These are phyloP conservation scores for Cyprinodon tularosa DNA, from an alignment of 2,113 vertebrate species.

Conservation along the genomic window DNA sequence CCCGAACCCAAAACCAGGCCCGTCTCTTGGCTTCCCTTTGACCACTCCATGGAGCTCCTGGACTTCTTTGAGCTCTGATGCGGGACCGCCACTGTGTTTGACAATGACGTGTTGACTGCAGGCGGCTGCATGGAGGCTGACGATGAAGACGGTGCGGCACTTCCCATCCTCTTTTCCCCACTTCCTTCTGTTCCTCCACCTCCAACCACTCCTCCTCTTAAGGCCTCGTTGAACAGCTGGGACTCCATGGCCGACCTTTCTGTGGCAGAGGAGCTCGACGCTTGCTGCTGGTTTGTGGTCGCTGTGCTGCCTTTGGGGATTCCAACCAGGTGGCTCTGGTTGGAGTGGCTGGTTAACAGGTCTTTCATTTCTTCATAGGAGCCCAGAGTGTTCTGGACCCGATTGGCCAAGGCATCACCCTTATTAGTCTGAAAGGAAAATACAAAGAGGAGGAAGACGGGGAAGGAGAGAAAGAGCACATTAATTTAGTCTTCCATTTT, in stretches of 20 bases:
- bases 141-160: constrained; percentile 65
- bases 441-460: constrained; percentile 29
- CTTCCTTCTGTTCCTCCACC: constrained; percentile 31
- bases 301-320: constrained; percentile 85
- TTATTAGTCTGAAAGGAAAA: constrained; percentile 86
- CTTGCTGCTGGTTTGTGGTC: constrained; percentile 84
- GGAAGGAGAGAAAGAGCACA: constrained; percentile 33
- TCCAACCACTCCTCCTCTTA: constrained; percentile 45
- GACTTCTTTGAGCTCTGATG: constrained; percentile 87
- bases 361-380: constrained; percentile 98
- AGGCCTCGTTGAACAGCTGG: constrained; percentile 81
- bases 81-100: constrained; percentile 54
- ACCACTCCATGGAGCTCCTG: constrained; percentile 85
- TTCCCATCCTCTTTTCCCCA: constrained; percentile 54
- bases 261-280: constrained; percentile 63
- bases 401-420: constrained; percentile 93
- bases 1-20: constrained; percentile 73
- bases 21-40: constrained; percentile 76
- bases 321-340: constrained; percentile 96
- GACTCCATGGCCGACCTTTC: constrained; percentile 76
- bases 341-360: constrained; percentile 92
- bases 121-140: constrained; percentile 69
- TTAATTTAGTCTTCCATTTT: constrained; percentile 58
- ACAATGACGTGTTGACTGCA: constrained; percentile 64
- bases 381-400: constrained; percentile 93